Evolutionary conservation across 2,797 vertebrate genomes (phyloP).

Genomic region (Rhinatrema bivittatum): DNA sequence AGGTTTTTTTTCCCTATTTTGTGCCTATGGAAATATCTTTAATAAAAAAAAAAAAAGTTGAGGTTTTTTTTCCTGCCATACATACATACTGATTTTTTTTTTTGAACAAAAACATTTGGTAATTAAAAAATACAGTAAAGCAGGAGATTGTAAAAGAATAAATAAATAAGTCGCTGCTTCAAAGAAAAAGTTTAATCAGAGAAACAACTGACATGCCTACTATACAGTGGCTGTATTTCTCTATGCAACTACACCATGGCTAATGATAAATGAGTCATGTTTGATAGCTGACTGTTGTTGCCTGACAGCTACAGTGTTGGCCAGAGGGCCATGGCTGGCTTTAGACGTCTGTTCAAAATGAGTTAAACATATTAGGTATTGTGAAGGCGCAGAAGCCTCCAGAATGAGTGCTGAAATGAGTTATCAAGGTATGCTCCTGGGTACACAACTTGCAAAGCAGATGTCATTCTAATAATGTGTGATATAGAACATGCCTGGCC

Average conservation of each 20-base stretch:
- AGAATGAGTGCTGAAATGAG: constrained; percentile 71
- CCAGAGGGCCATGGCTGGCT: constrained; percentile 75
- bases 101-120: too few species aligned
- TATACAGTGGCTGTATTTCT: constrained; percentile 60
- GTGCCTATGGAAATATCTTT: too few species aligned
- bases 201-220: constrained; percentile 63
- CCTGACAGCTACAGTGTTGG: constrained; percentile 79
- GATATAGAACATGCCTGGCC: constrained; percentile 77
- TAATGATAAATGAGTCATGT: constrained; percentile 72
- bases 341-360: constrained; percentile 71
- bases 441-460: constrained; percentile 85
- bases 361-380: constrained; percentile 71
- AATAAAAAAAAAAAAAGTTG: too few species aligned
- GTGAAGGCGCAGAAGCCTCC: constrained; percentile 66
- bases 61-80: too few species aligned
- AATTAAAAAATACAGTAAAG: too few species aligned
- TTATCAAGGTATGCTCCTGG: constrained; percentile 82
- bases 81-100: too few species aligned
- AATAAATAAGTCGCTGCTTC: too few species aligned
- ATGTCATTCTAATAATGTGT: constrained; percentile 95
- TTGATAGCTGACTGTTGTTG: constrained; percentile 65
- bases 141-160: too few species aligned
- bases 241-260: constrained; percentile 62
- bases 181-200: constrained; percentile 40
- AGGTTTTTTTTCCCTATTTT: too few species aligned